Base-by-base conservation (phyloP, 1,140 invertebrate genomes). In the Drosophila santomea region DNA sequence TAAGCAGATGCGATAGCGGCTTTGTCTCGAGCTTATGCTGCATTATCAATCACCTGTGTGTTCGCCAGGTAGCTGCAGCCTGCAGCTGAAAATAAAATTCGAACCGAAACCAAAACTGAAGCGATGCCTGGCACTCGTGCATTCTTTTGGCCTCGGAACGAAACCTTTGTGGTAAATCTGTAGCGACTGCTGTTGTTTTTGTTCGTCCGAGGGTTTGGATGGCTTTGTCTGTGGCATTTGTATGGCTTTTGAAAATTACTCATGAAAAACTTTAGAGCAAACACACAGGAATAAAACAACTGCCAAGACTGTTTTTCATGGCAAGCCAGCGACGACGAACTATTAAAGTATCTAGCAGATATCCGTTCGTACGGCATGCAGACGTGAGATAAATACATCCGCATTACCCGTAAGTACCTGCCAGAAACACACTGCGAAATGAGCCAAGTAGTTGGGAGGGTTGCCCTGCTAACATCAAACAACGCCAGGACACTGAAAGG, bases 341-440 rank as follows among this genome's bases (percentile, higher is more conserved):
- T 72, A 76, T 59, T 76, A 59, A 76, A 76, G 72, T 88, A 86
- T 88, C 82, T 88, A 45, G 61, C 75, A 83, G 83, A 85, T 88
- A 77, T 69, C 74, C 48, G 12, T 44, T 58, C 38, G 71, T 45
- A 25, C 52, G 36, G 74, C 62, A 55, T 61, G 74, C 82, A 83
- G 82, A 82, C 84, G 83, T 88, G 84, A 83, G 84, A 86, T 86
- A 86, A 86, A 88, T 86, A 82, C 83, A 88, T 86, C 83, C 83
- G 83, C 83, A 86, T 86, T 88, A 83, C 75, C 62, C 71, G 61
- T 77, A 71, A 72, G 66, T 88, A 86, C 82, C 82, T 88, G 83
- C 79, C 77, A 85, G 83, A 88, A 78, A 82, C 82, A 64, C 80
- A 72, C 74, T 45, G 60, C 69, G 84, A 88, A 82, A 64, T 68